A percentile compares a stretch with the other conserved stretches of the same genome.
Evolutionary conservation across 2,797 vertebrate genomes (phyloP).

Genomic region (Aplochiton taeniatus): DNA sequence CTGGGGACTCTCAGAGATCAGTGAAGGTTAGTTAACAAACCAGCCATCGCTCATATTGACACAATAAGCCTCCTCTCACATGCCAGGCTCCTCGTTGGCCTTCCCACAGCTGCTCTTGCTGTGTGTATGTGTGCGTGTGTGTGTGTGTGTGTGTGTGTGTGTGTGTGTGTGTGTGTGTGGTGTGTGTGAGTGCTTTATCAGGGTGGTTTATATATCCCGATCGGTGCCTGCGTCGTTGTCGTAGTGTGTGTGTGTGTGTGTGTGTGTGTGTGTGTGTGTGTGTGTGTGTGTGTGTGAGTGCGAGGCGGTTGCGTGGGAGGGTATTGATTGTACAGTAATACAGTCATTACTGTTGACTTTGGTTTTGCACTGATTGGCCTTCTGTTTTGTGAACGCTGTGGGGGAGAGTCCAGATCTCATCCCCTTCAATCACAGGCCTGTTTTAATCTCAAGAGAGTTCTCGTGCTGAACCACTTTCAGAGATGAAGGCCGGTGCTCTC

Average conservation of each 20-base stretch:
- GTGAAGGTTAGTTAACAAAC: too few relatives aligned
- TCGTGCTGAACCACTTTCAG: too few relatives aligned
- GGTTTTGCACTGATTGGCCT: slow-evolving; percentile 54
- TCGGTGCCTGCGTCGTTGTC: not conserved
- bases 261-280: not conserved
- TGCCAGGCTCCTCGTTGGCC: too few relatives aligned
- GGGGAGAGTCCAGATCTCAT: too few relatives aligned
- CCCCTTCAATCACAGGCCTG: not conserved
- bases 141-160: too few relatives aligned
- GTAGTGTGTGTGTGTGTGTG: slow-evolving; percentile 20
- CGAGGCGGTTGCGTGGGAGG: not conserved
- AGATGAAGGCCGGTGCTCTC: too few relatives aligned
- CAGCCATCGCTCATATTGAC: too few relatives aligned
- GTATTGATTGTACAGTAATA: slow-evolving; percentile 46
- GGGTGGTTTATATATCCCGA: not conserved
- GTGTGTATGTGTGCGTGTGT: too few relatives aligned
- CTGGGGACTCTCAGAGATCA: too few relatives aligned
- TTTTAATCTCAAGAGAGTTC: not conserved
- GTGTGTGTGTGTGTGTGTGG: too few relatives aligned
- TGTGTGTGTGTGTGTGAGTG: not conserved
- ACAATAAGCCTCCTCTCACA: too few relatives aligned
- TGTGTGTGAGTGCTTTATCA: not conserved
- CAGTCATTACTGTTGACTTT: slow-evolving; percentile 72
- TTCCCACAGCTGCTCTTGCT: too few relatives aligned
- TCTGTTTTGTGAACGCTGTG: not conserved